phyloP scores from a whole-genome alignment of 2,888 invertebrate species.

The Drosophila tanythrix region DNA sequence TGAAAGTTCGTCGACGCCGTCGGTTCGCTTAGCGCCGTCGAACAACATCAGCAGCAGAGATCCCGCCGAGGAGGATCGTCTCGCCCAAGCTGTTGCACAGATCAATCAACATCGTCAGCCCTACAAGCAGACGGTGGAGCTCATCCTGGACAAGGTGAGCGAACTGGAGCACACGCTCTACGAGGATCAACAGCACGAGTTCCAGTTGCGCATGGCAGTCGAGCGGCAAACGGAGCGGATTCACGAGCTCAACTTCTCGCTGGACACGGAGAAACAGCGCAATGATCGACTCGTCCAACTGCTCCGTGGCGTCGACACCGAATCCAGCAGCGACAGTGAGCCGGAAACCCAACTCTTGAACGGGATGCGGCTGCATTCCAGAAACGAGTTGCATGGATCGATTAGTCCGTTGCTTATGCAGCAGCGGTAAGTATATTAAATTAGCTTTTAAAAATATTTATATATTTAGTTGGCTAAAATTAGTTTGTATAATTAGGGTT shows the following conservation, averaged over 20 bases:
- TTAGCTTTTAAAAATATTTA: background rate
- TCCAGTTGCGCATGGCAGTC: conserved; percentile 72
- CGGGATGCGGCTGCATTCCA: conserved; percentile 43
- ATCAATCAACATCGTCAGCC: conserved; percentile 34
- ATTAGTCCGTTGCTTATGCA: conserved; percentile 82
- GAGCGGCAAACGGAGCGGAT: conserved; percentile 74
- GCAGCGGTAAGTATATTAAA: conserved; percentile 70
- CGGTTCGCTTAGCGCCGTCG: background rate
- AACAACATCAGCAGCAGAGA: background rate
- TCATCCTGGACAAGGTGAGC: conserved; percentile 70
- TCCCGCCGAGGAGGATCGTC: conserved; percentile 1
- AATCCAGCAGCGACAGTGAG: conserved; percentile 64
- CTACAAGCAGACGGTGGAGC: conserved; percentile 60
- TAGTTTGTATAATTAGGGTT: no score
- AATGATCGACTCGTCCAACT: conserved; percentile 79
- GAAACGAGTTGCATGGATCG: conserved; percentile 55
- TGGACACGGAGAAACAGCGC: conserved; percentile 78
- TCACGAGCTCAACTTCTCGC: conserved; percentile 70
- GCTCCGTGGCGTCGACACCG: conserved; percentile 74
- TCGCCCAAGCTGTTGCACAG: conserved; percentile 16
- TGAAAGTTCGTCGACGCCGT: conserved; percentile 8
- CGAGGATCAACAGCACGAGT: conserved; percentile 79
- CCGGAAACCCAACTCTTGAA: conserved; percentile 26
- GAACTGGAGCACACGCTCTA: conserved; percentile 77
- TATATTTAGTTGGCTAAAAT: no score